Evolutionary conservation across 1,140 invertebrate species (phyloP), one percentile per base, ranked within the genome.

Genomic region (Lordiphosa clarofinis): DNA sequence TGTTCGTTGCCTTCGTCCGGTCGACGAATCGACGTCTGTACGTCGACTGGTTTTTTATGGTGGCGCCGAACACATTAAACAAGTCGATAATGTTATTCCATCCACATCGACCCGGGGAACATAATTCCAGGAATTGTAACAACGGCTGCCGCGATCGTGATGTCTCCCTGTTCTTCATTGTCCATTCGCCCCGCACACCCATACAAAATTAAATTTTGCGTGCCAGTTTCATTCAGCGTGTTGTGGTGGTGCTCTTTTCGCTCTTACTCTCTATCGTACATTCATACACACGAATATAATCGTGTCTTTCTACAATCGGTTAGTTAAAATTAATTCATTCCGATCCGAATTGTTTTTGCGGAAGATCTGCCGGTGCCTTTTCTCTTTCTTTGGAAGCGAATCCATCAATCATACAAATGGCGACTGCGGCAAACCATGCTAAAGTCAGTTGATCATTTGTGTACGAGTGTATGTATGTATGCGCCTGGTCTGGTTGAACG

Each of bases 1-100:
- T 71, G 67, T 64, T 37, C 35, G 21, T 28, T 35, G 62, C 56
- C 66, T 56, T 65, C 69, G 68, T 72, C 67, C 60, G 60, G 71
- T 53, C 65, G 71, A 47, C 64, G 59, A 65, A 68, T 78, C 63
- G 58, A 68, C 73, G 70, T 76, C 73, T 57, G 59, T 48, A 67
- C 64, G 49, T 68, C 52, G 74, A 79, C 75, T 69, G 75, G 75
- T 79, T 79, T 70, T 81, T 79, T 81, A 79, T 79, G 75, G 79
- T 79, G 75, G 75, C 75, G 75, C 75, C 75, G 75, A 79, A 78
- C 65, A 63, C 75, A 74, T 79, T 81, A 79, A 74, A 79, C 75
- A 79, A 79, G 70, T 74, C 75, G 75, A 73, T 79, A 79, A 81
- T 79, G 66, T 81, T 79, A 74, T 79, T 79, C 74, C 59, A 64